Evolutionary conservation across 1,140 invertebrate genomes (phyloP).

Genomic region (Drosophila kepulauana): DNA sequence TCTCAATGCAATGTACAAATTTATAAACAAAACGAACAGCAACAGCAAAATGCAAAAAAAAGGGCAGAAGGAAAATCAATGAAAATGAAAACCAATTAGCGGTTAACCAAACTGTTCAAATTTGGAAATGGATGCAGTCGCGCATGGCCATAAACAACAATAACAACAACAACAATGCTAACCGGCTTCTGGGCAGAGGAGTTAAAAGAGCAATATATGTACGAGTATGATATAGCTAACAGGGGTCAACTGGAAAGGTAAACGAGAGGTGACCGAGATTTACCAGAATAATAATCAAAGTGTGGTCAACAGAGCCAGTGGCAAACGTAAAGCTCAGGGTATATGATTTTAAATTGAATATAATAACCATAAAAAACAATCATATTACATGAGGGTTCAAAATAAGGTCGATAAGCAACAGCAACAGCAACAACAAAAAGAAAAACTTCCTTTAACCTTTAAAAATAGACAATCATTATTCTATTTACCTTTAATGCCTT

Average conservation of each 20-base stretch:
- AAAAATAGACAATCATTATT: constrained; percentile 6
- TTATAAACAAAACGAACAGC: constrained; percentile 14
- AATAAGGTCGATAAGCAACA: background rate
- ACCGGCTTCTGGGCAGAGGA: constrained; percentile 7
- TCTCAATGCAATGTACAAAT: constrained; percentile 25
- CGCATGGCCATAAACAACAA: constrained; percentile 75
- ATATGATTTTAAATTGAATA: constrained; percentile 38
- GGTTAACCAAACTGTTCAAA: constrained; percentile 83
- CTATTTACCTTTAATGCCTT: constrained; percentile 1
- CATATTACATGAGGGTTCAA: background rate
- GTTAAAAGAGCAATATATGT: constrained; percentile 35
- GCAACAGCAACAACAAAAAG: too few relatives aligned
- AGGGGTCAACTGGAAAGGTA: constrained; percentile 45
- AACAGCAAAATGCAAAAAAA: background rate
- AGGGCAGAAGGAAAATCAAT: constrained; percentile 67
- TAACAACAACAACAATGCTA: constrained; percentile 36
- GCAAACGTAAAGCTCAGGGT: constrained; percentile 10
- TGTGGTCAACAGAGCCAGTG: constrained; percentile 33
- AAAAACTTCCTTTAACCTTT: background rate
- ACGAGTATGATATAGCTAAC: constrained; percentile 14
- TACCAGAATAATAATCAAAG: constrained; percentile 56
- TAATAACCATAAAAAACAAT: constrained; percentile 3
- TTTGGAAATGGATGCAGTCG: constrained; percentile 81
- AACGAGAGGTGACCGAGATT: constrained; percentile 41
- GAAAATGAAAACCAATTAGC: constrained; percentile 83